Conservation (phyloP, 2,797 vertebrate genomes). For the Silurus lanzhouensis region DNA sequence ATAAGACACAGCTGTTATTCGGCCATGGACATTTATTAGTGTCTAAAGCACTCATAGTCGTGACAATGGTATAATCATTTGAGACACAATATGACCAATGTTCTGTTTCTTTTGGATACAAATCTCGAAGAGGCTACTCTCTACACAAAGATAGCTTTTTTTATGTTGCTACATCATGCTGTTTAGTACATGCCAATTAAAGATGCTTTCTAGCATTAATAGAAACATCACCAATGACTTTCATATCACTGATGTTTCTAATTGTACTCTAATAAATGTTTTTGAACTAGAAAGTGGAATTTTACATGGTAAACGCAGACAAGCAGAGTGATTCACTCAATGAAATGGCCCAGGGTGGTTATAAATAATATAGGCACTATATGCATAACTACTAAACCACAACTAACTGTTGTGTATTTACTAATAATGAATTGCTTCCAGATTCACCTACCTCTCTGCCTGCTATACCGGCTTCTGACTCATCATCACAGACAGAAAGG, state of each 20-base stretch:
- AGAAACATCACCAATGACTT: too few species aligned
- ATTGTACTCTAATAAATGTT: background rate
- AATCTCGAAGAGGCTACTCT: too few species aligned
- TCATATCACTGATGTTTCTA: background rate
- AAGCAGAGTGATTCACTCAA: background rate
- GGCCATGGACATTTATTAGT: too few species aligned
- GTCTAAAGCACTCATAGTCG: too few species aligned
- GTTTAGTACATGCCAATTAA: too few species aligned
- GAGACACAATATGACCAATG: too few species aligned
- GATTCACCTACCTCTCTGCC: constrained; percentile 58
- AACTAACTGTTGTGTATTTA: background rate
- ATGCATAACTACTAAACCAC: background rate
- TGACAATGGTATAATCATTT: too few species aligned
- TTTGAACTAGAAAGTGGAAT: background rate
- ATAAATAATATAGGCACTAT: background rate
- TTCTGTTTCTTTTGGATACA: too few species aligned
- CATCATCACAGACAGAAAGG: constrained; percentile 65
- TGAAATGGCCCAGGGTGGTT: background rate
- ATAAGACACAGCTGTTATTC: too few species aligned
- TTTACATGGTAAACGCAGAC: background rate
- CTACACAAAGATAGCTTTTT: too few species aligned
- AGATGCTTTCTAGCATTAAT: too few species aligned
- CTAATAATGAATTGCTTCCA: constrained; percentile 53
- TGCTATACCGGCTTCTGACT: constrained; percentile 75
- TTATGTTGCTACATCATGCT: too few species aligned